These are phyloP conservation scores for Sinocyclocheilus anophthalmus DNA, from an alignment of 2,113 vertebrate species.

Conservation along the genomic window DNA sequence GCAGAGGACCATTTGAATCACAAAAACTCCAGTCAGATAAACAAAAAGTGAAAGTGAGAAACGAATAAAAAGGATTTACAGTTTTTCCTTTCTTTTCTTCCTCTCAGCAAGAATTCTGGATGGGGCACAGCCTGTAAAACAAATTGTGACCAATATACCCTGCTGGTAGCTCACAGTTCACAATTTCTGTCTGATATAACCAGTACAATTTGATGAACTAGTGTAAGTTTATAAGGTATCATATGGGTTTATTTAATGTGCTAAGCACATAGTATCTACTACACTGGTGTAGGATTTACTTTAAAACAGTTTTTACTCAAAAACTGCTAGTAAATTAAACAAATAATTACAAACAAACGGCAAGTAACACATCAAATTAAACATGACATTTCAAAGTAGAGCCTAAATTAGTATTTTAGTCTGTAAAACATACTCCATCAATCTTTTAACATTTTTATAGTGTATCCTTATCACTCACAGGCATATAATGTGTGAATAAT, in stretches of 20 bases:
- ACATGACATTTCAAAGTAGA: no score
- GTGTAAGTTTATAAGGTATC: not conserved
- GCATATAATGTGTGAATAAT: slow-evolving; percentile 26
- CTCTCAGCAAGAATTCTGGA: slow-evolving; percentile 1
- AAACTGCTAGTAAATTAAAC: no score
- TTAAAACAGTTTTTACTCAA: no score
- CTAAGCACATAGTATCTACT: not conserved
- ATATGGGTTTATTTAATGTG: not conserved
- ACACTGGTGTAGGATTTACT: no score
- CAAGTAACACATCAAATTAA: no score
- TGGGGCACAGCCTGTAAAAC: not conserved
- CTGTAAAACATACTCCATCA: no score
- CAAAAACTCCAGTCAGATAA: not conserved
- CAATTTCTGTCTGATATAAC: not conserved
- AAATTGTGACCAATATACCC: not conserved
- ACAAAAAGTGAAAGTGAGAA: slow-evolving; percentile 2
- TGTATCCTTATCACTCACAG: not conserved
- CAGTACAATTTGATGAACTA: not conserved
- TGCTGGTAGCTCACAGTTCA: not conserved
- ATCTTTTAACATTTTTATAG: not conserved
- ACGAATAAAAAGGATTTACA: not conserved
- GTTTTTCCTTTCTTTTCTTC: not conserved
- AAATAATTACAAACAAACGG: no score
- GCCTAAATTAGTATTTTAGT: no score
- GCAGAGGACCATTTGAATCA: not conserved